Percentiles rank a stretch among this genome's conserved stretches.
Evolutionary conservation across 2,113 vertebrate species (phyloP).

Genomic region (Callipepla californica): DNA sequence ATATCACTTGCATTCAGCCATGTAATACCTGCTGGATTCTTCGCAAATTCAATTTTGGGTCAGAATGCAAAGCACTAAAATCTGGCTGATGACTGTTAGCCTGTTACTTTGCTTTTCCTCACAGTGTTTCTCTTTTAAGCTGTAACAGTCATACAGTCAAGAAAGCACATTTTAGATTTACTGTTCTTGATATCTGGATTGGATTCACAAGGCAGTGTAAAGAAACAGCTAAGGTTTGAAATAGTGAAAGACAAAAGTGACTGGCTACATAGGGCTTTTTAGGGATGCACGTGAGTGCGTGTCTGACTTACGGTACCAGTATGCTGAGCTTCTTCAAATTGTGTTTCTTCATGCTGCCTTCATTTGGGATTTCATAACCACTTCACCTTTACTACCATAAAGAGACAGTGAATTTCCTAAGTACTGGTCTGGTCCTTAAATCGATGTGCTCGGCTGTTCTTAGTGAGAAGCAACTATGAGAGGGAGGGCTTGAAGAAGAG

Average conservation of each 20-base stretch:
- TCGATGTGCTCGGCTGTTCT: not conserved
- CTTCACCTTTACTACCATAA: not conserved
- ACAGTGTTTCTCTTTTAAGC: not conserved
- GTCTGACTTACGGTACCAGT: not conserved
- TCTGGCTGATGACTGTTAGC: not conserved
- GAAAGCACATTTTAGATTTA: not conserved
- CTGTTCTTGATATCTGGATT: not conserved
- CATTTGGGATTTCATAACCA: not conserved
- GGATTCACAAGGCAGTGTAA: not conserved
- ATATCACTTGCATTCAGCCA: not conserved
- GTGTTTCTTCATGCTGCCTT: not conserved
- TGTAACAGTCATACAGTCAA: accelerated
- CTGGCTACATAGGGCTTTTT: not conserved
- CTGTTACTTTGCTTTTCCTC: not conserved
- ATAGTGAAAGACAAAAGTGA: not conserved
- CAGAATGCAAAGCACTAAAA: not conserved
- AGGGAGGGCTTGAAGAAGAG: not conserved
- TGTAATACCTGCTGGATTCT: not conserved
- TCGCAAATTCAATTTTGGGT: not conserved
- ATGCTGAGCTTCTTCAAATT: not conserved
- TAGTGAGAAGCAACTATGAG: not conserved
- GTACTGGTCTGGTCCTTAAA: not conserved
- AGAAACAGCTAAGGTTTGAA: not conserved
- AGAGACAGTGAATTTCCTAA: not conserved
- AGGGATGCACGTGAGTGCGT: not conserved